These are phyloP conservation scores for Garrulus glandarius DNA, from an alignment of 2,797 vertebrate genomes.

Conservation along the genomic window DNA sequence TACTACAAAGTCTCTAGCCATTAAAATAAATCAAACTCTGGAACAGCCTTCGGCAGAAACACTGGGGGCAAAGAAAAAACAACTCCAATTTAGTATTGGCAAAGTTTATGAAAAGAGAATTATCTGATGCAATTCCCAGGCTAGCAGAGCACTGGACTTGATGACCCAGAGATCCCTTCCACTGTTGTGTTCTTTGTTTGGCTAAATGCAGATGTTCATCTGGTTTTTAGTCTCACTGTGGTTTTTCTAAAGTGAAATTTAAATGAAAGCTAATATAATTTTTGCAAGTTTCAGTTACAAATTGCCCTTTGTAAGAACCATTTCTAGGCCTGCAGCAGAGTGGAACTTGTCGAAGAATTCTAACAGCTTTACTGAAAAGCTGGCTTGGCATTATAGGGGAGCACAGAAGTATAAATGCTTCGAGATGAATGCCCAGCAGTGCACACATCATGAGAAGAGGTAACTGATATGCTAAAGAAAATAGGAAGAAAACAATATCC, in stretches of 20 bases:
- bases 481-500: neutral
- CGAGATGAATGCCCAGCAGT: neutral
- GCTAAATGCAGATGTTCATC: constrained; percentile 44
- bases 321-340: neutral
- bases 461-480: neutral
- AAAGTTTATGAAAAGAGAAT: constrained; percentile 52
- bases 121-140: constrained; percentile 57
- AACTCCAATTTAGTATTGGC: constrained; percentile 58
- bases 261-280: constrained; percentile 48
- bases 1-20: constrained; percentile 18
- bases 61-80: constrained; percentile 59
- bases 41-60: constrained; percentile 38
- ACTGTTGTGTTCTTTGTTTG: constrained; percentile 35
- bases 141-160: constrained; percentile 54
- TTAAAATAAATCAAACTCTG: constrained; percentile 59
- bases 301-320: neutral
- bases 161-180: constrained; percentile 64
- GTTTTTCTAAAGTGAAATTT: constrained; percentile 56
- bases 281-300: constrained; percentile 44
- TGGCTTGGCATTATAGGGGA: neutral
- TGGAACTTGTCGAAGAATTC: neutral
- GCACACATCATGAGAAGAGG: neutral
- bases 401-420: neutral
- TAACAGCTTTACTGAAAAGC: neutral
- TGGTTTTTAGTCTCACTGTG: constrained; percentile 39